phyloP scores from a whole-genome alignment of 1,140 invertebrate genomes.

The Branchinecta lynchi region DNA sequence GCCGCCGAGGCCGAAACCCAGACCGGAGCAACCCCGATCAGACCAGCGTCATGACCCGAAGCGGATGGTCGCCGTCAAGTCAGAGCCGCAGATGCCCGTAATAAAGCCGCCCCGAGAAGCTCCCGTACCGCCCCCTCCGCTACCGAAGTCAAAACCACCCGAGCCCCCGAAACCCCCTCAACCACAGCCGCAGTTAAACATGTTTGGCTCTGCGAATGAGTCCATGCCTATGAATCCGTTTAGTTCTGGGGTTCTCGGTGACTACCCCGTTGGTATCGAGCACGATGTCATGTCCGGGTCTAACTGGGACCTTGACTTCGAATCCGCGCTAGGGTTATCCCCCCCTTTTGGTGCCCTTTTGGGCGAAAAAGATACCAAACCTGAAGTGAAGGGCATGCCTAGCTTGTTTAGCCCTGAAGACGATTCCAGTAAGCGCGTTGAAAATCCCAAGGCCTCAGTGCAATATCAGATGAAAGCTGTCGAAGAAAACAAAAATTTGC shows the following conservation, averaged over 20 bases:
- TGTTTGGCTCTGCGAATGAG: background rate
- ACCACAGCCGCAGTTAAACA: background rate
- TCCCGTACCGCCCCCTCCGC: background rate
- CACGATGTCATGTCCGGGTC: background rate
- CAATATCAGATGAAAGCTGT: no score
- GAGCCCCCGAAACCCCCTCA: background rate
- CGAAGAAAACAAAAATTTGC: no score
- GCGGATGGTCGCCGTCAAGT: background rate
- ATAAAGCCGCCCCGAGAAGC: background rate
- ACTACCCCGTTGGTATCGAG: background rate
- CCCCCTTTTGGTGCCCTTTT: background rate
- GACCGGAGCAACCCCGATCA: no score
- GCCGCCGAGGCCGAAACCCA: no score
- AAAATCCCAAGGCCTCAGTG: background rate
- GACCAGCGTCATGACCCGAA: background rate
- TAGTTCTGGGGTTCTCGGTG: background rate
- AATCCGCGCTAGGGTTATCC: background rate
- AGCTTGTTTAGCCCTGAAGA: background rate
- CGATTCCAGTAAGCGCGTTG: background rate
- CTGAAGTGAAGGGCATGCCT: background rate
- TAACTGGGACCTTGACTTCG: background rate
- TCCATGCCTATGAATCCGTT: background rate
- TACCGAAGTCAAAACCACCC: background rate
- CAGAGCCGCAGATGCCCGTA: background rate
- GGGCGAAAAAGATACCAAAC: background rate